Percentiles rank a stretch among this genome's conserved stretches.
Evolutionary conservation across 2,888 invertebrate genomes (phyloP).

Genomic region (Actias luna): DNA sequence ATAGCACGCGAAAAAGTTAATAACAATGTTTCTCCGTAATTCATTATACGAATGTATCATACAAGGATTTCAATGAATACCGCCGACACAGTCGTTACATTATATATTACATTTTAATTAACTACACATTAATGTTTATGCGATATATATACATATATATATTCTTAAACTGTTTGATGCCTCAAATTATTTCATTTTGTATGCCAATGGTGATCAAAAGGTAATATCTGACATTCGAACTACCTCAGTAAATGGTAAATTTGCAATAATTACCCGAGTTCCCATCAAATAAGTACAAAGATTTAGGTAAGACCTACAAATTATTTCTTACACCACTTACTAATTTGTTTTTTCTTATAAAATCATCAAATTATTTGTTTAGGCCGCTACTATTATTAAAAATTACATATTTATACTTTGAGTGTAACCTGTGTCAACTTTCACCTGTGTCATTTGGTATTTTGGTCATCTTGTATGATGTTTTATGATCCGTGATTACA

Average conservation of each 20-base stretch:
- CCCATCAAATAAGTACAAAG: neutral
- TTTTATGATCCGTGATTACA: neutral
- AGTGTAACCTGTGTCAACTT: too few species aligned
- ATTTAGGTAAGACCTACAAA: neutral
- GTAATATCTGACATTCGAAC: neutral
- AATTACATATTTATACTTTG: neutral
- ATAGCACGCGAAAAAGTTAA: neutral
- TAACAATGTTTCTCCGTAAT: neutral
- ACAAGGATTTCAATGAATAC: too few species aligned
- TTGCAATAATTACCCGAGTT: neutral
- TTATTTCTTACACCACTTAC: neutral
- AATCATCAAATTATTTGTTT: too few species aligned
- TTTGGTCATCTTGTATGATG: neutral
- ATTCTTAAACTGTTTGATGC: neutral
- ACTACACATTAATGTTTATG: neutral
- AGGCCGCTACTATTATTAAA: neutral
- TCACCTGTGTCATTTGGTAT: too few species aligned
- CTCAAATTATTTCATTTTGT: neutral
- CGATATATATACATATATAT: neutral
- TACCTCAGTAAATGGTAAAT: conserved; percentile 3
- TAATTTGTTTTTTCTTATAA: too few species aligned
- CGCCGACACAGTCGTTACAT: neutral
- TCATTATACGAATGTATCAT: neutral
- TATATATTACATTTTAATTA: neutral
- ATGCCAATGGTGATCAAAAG: neutral